These are phyloP conservation scores for Catocala nupta DNA, from an alignment of 2,888 invertebrate genomes.

Conservation along the genomic window DNA sequence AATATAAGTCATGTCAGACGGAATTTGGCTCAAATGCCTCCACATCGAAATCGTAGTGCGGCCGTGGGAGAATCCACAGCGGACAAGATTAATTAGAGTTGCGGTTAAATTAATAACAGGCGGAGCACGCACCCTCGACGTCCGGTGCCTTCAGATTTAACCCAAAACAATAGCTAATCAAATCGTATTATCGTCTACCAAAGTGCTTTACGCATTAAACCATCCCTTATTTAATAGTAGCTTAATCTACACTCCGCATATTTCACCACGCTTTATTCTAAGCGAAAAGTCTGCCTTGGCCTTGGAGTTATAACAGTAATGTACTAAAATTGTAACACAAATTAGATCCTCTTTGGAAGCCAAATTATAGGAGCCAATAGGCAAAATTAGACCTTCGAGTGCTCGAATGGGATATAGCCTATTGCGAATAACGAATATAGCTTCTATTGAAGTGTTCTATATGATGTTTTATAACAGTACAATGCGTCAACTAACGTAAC, in stretches of 20 bases:
- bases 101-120: constrained; percentile 83
- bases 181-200: constrained; percentile 64
- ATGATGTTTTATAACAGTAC: constrained; percentile 9
- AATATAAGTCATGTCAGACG: constrained; percentile 53
- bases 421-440: constrained; percentile 9
- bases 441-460: constrained; percentile 23
- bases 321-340: too few relatives aligned
- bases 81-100: constrained; percentile 84
- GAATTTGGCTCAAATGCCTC: constrained; percentile 55
- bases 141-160: constrained; percentile 50
- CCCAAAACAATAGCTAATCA: constrained; percentile 65
- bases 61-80: constrained; percentile 76
- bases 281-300: constrained; percentile 14
- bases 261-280: constrained; percentile 17
- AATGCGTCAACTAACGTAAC: constrained; percentile 8
- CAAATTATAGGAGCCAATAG: constrained; percentile 36
- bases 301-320: constrained; percentile 1
- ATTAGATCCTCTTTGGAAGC: constrained; percentile 27
- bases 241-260: constrained; percentile 14
- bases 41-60: constrained; percentile 55
- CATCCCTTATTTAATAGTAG: constrained; percentile 30
- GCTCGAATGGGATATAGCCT: constrained; percentile 22
- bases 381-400: constrained; percentile 36
- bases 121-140: constrained; percentile 69
- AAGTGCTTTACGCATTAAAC: constrained; percentile 54